phyloP scores from a whole-genome alignment of 2,113 vertebrate species.

The Bufo bufo region DNA sequence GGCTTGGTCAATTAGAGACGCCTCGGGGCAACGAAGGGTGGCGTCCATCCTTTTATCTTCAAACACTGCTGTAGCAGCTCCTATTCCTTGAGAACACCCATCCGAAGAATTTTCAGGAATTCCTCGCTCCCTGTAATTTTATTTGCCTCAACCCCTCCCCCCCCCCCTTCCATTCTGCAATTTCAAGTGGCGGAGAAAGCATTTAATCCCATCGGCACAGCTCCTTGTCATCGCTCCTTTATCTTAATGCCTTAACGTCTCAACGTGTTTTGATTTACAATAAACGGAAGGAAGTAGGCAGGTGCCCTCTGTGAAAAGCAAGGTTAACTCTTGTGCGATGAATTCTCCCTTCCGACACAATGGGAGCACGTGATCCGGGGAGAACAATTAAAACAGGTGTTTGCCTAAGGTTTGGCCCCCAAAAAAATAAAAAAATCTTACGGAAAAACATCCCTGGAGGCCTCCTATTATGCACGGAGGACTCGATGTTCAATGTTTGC shows the following conservation, averaged over 20 bases:
- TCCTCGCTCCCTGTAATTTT: slow-evolving; percentile 79
- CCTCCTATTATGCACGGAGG: slow-evolving; percentile 68
- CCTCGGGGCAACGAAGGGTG: slow-evolving; percentile 71
- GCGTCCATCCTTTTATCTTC: slow-evolving; percentile 63
- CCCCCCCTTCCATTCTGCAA: slow-evolving; percentile 68
- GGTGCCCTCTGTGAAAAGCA: slow-evolving; percentile 80
- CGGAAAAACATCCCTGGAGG: slow-evolving; percentile 66
- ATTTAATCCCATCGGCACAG: slow-evolving; percentile 77
- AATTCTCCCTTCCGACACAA: slow-evolving; percentile 78
- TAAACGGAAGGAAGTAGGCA: slow-evolving; percentile 76
- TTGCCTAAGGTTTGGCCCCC: slow-evolving; percentile 70
- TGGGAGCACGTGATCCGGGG: slow-evolving; percentile 64
- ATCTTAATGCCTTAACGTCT: slow-evolving; percentile 79
- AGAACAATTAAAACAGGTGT: slow-evolving; percentile 80
- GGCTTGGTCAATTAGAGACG: slow-evolving; percentile 78
- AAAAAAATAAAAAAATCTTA: slow-evolving; percentile 66
- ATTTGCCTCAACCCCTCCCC: slow-evolving; percentile 69
- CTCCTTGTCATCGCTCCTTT: slow-evolving; percentile 81
- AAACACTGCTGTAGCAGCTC: slow-evolving; percentile 63
- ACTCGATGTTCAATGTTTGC: slow-evolving; percentile 68
- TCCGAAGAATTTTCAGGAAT: slow-evolving; percentile 80
- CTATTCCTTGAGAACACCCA: slow-evolving; percentile 70
- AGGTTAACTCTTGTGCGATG: slow-evolving; percentile 84
- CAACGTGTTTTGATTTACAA: slow-evolving; percentile 83
- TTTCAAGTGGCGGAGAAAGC: slow-evolving; percentile 75